phyloP scores from a whole-genome alignment of 2,113 vertebrate species.

The Prietella phreatophila region DNA sequence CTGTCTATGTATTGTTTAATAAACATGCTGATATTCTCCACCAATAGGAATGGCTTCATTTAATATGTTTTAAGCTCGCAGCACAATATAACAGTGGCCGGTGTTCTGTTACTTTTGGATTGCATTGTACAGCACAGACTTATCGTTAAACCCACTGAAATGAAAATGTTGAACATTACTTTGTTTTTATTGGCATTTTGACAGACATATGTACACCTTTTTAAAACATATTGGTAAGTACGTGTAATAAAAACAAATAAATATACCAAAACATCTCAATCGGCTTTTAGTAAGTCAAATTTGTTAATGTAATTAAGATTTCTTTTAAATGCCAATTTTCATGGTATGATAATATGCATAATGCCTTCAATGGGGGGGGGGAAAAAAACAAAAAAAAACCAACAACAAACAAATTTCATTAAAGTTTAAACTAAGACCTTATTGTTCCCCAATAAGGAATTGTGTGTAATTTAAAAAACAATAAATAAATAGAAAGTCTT shows the following conservation, averaged over 20 bases:
- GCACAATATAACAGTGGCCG: no score
- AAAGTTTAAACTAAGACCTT: not conserved
- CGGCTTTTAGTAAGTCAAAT: not conserved
- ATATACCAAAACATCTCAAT: constrained; percentile 3
- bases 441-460: not conserved
- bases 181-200: constrained; percentile 11
- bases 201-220: constrained; percentile 16
- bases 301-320: not conserved
- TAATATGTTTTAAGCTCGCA: not conserved
- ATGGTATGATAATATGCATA: not conserved
- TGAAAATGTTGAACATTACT: not conserved
- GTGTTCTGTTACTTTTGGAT: not conserved
- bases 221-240: not conserved
- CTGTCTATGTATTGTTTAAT: not conserved
- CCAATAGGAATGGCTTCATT: not conserved
- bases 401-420: not conserved
- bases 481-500: constrained; percentile 9
- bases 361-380: not conserved
- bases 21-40: not conserved
- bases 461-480: not conserved
- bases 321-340: not conserved
- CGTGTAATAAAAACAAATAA: constrained; percentile 37
- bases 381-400: not conserved
- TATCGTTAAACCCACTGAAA: not conserved
- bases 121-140: not conserved